phyloP scores from a whole-genome alignment of 2,113 vertebrate genomes.

The Chloebia gouldiae region DNA sequence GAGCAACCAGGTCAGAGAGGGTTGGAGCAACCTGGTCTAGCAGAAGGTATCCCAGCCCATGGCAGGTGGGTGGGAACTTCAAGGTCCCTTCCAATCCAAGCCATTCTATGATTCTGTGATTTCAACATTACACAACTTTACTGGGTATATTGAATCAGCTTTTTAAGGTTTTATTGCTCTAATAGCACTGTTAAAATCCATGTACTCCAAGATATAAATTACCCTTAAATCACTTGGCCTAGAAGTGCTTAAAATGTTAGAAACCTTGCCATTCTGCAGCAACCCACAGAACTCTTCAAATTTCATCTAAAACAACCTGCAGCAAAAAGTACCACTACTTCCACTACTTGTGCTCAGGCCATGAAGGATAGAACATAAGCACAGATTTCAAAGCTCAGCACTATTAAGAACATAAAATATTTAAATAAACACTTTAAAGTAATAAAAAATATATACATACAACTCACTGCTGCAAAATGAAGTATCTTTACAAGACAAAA shows the following conservation, averaged over 20 bases:
- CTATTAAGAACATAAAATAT: slow-evolving; percentile 70
- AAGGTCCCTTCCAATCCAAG: background rate
- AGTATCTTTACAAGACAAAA: slow-evolving; percentile 46
- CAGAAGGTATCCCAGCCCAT: too few species aligned
- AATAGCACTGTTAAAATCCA: background rate
- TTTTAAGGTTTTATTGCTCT: background rate
- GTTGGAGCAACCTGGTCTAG: background rate
- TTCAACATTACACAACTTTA: background rate
- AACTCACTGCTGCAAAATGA: slow-evolving; percentile 47
- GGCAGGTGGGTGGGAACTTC: background rate
- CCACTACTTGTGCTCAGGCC: background rate
- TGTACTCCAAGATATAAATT: background rate
- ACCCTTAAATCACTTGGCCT: background rate
- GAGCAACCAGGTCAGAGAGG: background rate
- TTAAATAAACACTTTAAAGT: slow-evolving; percentile 61
- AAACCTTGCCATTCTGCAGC: background rate
- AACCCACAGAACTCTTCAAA: background rate
- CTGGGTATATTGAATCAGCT: background rate
- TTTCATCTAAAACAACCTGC: slow-evolving; percentile 38
- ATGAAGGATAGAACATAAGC: background rate
- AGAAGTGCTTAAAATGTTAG: background rate
- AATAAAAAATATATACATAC: slow-evolving; percentile 71
- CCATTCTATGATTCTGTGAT: background rate
- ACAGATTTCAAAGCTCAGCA: slow-evolving; percentile 50
- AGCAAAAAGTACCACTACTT: background rate